These are phyloP conservation scores for Gadus macrocephalus DNA, from an alignment of 2,113 vertebrate genomes.

Conservation along the genomic window DNA sequence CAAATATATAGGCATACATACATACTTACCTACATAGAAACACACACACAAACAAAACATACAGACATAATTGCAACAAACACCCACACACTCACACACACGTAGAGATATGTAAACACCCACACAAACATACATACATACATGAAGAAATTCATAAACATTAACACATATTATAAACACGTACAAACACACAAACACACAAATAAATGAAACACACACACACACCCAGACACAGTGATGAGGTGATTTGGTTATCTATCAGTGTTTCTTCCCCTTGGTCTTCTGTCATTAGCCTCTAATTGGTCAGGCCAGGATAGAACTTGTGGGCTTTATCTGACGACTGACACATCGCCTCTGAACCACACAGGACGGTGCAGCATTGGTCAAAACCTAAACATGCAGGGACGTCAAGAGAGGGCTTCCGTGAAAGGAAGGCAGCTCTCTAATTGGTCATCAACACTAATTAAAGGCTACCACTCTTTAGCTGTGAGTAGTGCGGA, in stretches of 20 bases:
- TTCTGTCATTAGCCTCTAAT: slow-evolving; percentile 58
- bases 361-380: slow-evolving; percentile 43
- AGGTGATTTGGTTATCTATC: slow-evolving; percentile 39
- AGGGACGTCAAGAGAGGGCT: slow-evolving; percentile 43
- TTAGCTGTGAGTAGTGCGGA: slow-evolving; percentile 34
- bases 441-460: slow-evolving; percentile 52
- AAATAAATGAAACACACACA: neutral
- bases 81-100: too few species aligned
- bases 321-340: slow-evolving; percentile 47
- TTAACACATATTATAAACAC: neutral
- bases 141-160: too few species aligned
- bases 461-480: slow-evolving; percentile 42
- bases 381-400: slow-evolving; percentile 57
- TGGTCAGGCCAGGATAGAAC: slow-evolving; percentile 45
- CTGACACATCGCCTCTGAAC: slow-evolving; percentile 46
- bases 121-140: too few species aligned
- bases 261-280: slow-evolving; percentile 22
- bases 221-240: slow-evolving; percentile 4
- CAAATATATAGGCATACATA: too few species aligned
- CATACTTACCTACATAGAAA: too few species aligned
- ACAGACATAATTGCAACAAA: neutral
- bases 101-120: too few species aligned
- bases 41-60: neutral
- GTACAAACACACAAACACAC: neutral
- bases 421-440: slow-evolving; percentile 29